These are phyloP conservation scores for Aselliscus stoliczkanus DNA, from an alignment of 2,797 vertebrate species.

Conservation along the genomic window DNA sequence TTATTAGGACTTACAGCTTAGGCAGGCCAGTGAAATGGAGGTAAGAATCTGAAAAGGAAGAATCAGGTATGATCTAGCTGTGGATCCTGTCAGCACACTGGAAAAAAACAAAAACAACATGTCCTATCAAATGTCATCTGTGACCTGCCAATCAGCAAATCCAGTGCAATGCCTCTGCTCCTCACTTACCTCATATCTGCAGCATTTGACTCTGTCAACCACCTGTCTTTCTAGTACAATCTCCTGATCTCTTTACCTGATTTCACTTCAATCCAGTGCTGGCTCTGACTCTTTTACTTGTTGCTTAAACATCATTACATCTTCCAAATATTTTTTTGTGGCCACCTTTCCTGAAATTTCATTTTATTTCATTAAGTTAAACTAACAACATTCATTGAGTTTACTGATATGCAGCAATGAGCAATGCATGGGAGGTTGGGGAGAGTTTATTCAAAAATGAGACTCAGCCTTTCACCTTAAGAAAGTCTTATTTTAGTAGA, in stretches of 20 bases:
- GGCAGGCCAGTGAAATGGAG: neutral
- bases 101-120: neutral
- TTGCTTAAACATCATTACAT: neutral
- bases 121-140: neutral
- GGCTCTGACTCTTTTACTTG: neutral
- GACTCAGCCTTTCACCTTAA: neutral
- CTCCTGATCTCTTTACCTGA: neutral
- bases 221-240: neutral
- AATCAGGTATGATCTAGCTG: neutral
- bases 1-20: neutral
- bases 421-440: neutral
- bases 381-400: neutral
- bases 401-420: neutral
- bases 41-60: neutral
- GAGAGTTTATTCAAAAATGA: neutral
- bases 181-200: neutral
- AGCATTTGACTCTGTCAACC: neutral
- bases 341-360: neutral
- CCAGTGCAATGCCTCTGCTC: fast-evolving
- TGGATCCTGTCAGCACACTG: neutral
- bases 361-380: neutral
- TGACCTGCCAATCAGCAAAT: neutral
- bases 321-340: neutral
- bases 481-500: neutral
- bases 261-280: neutral